Percentiles rank a stretch among this genome's conserved stretches.
These are phyloP conservation scores for Drosophila ochracea DNA, from an alignment of 2,888 invertebrate genomes.

Conservation along the genomic window DNA sequence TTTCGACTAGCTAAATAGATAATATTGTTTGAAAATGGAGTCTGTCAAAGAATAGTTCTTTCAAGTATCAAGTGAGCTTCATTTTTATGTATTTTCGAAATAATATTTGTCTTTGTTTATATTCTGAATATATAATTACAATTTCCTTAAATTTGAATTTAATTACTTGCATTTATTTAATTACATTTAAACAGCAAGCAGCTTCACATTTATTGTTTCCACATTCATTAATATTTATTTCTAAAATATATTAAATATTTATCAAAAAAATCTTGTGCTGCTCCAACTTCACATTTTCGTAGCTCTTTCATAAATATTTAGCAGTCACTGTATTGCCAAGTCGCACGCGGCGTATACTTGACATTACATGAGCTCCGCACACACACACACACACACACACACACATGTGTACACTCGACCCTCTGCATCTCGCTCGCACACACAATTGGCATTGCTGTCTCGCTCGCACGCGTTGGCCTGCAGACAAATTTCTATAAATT, in stretches of 20 bases:
- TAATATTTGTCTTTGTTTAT: background rate
- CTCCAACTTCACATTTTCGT: background rate
- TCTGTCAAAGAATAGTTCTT: background rate
- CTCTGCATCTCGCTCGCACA: constrained; percentile 26
- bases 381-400: constrained; percentile 4
- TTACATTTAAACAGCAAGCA: background rate
- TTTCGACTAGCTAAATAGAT: background rate
- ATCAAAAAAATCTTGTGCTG: background rate
- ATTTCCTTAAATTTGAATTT: background rate
- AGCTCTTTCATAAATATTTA: background rate
- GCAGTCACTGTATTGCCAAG: constrained; percentile 46
- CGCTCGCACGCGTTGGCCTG: constrained; percentile 41
- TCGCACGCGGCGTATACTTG: constrained; percentile 65
- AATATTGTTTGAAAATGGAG: background rate
- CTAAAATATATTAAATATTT: background rate
- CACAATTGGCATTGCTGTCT: constrained; percentile 16
- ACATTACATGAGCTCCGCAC: constrained; percentile 58
- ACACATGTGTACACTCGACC: constrained; percentile 7
- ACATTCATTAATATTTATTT: background rate
- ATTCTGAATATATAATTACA: background rate
- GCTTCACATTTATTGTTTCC: background rate
- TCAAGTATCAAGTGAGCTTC: background rate
- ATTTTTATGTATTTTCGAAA: background rate
- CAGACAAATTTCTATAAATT: constrained; percentile 82
- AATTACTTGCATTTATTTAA: background rate